Base-by-base conservation (phyloP, 2,888 invertebrate genomes). In the Catocala sponsa region DNA sequence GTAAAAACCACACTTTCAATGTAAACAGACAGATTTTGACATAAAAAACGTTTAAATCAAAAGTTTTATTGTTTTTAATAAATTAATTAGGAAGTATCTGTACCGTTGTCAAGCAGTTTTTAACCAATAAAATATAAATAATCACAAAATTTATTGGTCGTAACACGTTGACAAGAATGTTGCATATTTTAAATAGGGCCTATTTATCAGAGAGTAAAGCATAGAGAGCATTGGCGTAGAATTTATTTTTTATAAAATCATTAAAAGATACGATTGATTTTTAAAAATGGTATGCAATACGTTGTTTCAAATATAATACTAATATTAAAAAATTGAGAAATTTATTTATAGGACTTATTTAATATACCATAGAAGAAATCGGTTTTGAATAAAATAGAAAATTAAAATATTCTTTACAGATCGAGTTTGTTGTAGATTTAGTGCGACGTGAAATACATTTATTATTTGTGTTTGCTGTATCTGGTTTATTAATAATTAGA, bases 51-150 rank as follows among this genome's bases (percentile, higher is more conserved):
- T 58, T 54, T 74, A 70, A 70, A 74, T 76, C 60, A 68, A 58
- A 35, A 32, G 6, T 70, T 70, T 72, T 74, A 74, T 67, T 56
- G 47, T 65, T 50, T 70, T 72, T 58, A 50, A 68, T 73, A 76
- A 76, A 76, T 78, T 66, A 68, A 78, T 78, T 70, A 73, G 53
- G 41, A 43, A 51, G 58, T 72, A 59, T 58, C 55, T 59, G 63
- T 73, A 70, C 68, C 66, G 70, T 78, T 78, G 70, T 66, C 63
- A 76, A 70, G 52, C 64, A 76, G 61, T 76, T 66, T 67, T 67
- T 46, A 38, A 42, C 42, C 59, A 64, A 58, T 79, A 72, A 76
- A 46, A 46, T 15, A 7, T 12, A 46, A 46, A 46, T 77, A 72
- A 63, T 62, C 63, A 59, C 49, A 55, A 51, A 63, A 69, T 76